Evolutionary conservation across 2,797 vertebrate genomes (phyloP).

Genomic region (Micrastur ruficollis): DNA sequence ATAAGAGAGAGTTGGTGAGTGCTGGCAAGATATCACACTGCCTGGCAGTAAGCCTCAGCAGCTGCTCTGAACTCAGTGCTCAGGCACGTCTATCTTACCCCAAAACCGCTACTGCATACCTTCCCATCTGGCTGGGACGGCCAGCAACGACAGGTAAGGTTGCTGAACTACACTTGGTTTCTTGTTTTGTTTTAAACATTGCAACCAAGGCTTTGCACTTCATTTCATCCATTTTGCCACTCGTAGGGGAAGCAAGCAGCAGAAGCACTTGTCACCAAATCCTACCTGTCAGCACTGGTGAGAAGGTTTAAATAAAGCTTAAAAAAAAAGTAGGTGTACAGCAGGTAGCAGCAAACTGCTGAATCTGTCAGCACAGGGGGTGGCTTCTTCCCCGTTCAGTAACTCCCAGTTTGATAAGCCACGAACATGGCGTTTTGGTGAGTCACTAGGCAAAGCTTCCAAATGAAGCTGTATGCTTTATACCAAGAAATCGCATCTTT

Average conservation of each 20-base stretch:
- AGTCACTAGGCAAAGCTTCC: background rate
- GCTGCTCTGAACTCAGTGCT: background rate
- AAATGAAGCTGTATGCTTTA: background rate
- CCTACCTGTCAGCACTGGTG: rapidly evolving
- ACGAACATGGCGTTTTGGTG: rapidly evolving
- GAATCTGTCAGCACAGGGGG: background rate
- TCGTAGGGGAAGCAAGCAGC: background rate
- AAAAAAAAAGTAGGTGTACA: background rate
- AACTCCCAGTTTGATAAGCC: background rate
- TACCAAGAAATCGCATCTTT: background rate
- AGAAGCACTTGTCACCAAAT: background rate
- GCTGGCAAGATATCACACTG: background rate
- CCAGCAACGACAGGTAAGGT: background rate
- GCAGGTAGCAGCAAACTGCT: background rate
- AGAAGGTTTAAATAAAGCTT: background rate
- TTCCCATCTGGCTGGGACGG: background rate
- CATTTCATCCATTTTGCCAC: background rate
- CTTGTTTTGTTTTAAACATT: background rate
- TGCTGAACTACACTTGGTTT: background rate
- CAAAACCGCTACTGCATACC: background rate
- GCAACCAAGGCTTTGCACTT: background rate
- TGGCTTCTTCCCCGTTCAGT: background rate
- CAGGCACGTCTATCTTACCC: background rate
- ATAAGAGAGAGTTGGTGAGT: background rate
- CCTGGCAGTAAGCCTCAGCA: background rate